These are phyloP conservation scores for Byasa hedistus DNA, from an alignment of 2,888 invertebrate species.

Conservation along the genomic window DNA sequence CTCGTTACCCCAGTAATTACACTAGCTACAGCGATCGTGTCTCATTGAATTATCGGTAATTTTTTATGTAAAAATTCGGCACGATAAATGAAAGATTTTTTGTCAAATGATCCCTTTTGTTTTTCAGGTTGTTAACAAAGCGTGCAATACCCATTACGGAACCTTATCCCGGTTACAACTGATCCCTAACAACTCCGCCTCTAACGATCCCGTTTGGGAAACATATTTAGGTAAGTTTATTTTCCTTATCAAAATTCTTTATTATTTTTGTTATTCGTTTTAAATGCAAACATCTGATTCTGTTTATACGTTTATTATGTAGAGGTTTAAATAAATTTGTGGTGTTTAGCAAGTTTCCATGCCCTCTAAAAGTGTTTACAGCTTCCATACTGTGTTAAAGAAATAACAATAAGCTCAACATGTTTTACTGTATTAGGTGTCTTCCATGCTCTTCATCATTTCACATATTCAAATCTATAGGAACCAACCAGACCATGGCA, in stretches of 20 bases:
- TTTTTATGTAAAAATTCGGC: too few species aligned
- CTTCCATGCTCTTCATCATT: background rate
- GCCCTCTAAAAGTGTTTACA: background rate
- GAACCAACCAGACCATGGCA: too few species aligned
- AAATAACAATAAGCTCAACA: background rate
- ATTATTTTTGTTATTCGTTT: too few species aligned
- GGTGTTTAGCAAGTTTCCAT: background rate
- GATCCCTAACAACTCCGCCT: constrained; percentile 75
- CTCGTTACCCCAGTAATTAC: too few species aligned
- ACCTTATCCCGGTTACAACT: constrained; percentile 79
- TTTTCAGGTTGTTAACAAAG: constrained; percentile 70
- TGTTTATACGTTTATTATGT: too few species aligned
- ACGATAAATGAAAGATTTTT: too few species aligned
- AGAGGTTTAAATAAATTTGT: too few species aligned
- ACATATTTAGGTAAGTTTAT: constrained; percentile 80
- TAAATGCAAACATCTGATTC: too few species aligned
- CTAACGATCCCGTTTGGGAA: constrained; percentile 85
- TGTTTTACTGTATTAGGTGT: background rate
- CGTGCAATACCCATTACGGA: constrained; percentile 81
- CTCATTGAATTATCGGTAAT: too few species aligned
- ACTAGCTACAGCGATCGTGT: too few species aligned
- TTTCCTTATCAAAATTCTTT: background rate
- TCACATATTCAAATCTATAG: too few species aligned
- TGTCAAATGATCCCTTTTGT: background rate
- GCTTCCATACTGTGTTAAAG: background rate